Percentiles rank a stretch among this genome's conserved stretches.
Conservation (phyloP, 2,113 vertebrate species). For the Colinus virginianus region DNA sequence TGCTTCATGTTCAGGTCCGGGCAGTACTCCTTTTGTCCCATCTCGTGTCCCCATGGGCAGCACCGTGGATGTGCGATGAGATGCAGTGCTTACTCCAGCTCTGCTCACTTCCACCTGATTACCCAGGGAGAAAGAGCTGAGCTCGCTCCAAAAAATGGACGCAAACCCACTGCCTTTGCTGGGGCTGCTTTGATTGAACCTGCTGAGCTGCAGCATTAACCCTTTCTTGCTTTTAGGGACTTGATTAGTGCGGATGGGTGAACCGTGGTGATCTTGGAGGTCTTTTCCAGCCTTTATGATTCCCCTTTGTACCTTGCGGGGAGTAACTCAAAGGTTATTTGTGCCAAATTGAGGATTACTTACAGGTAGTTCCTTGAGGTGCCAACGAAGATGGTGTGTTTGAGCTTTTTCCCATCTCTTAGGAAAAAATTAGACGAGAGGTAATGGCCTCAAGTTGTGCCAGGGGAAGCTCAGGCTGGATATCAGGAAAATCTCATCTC, state of each 20-base stretch:
- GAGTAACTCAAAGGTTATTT: neutral
- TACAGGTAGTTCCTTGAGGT: neutral
- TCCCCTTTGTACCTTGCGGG: accelerated
- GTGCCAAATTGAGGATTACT: neutral
- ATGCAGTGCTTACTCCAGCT: neutral
- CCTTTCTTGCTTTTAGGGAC: neutral
- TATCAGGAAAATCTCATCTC: no score
- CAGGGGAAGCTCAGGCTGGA: no score
- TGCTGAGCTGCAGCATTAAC: neutral
- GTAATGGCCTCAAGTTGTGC: no score
- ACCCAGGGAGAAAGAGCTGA: slow-evolving; percentile 39
- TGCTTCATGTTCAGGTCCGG: accelerated
- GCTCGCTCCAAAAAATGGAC: neutral
- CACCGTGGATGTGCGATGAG: neutral
- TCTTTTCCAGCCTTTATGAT: no score
- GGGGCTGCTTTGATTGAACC: neutral
- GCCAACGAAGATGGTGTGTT: accelerated
- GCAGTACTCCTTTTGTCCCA: neutral
- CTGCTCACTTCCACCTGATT: slow-evolving; percentile 48
- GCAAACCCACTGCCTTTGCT: neutral
- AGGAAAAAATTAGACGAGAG: neutral
- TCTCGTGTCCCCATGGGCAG: accelerated
- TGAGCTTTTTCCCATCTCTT: neutral
- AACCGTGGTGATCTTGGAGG: no score
- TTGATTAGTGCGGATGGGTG: no score